Evolutionary conservation across 2,797 vertebrate genomes (phyloP).

Genomic region (Hemitrygon akajei): DNA sequence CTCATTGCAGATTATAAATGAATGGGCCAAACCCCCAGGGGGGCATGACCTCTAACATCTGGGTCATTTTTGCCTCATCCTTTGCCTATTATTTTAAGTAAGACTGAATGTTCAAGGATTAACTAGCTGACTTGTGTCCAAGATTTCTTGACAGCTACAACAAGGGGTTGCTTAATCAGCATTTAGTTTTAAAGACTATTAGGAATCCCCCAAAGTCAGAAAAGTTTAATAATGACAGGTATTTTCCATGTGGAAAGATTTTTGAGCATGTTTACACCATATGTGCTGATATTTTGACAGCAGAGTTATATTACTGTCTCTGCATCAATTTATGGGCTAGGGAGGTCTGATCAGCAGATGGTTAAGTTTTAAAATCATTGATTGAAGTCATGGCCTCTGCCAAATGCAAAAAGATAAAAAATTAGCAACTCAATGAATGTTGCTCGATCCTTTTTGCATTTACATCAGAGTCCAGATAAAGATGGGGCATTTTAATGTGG

Average conservation of each 20-base stretch:
- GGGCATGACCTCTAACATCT: conserved; percentile 48
- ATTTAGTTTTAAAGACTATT: conserved; percentile 51
- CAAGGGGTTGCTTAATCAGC: conserved; percentile 42
- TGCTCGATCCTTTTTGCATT: background rate
- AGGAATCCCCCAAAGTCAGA: background rate
- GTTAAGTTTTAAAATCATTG: background rate
- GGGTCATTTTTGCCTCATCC: conserved; percentile 49
- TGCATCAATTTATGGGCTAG: background rate
- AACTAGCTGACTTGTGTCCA: conserved; percentile 41
- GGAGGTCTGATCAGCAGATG: background rate
- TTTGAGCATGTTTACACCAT: background rate
- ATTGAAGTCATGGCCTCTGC: background rate
- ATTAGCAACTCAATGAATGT: background rate
- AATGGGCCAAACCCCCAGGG: conserved; percentile 49
- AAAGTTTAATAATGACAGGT: background rate
- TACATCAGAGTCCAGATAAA: background rate
- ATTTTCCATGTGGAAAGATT: background rate
- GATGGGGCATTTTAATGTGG: background rate
- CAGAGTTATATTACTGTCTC: background rate
- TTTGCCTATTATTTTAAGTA: conserved; percentile 46
- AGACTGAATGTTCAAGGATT: conserved; percentile 46
- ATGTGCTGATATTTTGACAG: background rate
- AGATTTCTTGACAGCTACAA: conserved; percentile 41
- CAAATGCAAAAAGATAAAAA: background rate
- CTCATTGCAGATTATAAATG: conserved; percentile 51